These are phyloP conservation scores for Drosophila infuscata DNA, from an alignment of 2,888 invertebrate species.

Conservation along the genomic window DNA sequence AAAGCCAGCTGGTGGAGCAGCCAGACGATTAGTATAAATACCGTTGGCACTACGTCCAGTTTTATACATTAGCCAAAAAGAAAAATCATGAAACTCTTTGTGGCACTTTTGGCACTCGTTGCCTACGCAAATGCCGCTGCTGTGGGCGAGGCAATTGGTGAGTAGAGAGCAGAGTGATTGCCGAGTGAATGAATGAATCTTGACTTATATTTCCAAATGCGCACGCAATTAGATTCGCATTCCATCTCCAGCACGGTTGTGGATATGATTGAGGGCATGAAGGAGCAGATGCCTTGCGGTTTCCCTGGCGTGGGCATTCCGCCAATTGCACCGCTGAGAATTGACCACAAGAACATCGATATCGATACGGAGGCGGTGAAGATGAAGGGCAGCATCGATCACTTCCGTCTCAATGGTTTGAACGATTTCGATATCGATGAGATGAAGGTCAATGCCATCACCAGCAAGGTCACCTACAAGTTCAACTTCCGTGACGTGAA, in stretches of 20 bases:
- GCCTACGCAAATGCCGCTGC: conserved; percentile 69
- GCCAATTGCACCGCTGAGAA: conserved; percentile 78
- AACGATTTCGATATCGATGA: conserved; percentile 76
- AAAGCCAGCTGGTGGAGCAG: conserved; percentile 55
- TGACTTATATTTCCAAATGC: neutral
- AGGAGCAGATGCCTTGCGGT: conserved; percentile 82
- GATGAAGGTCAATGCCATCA: conserved; percentile 76
- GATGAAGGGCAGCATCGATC: conserved; percentile 68
- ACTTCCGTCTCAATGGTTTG: conserved; percentile 74
- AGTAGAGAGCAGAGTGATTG: conserved; percentile 41
- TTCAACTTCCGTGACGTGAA: conserved; percentile 75
- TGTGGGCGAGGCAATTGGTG: conserved; percentile 64
- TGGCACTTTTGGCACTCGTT: conserved; percentile 77
- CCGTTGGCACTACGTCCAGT: conserved; percentile 64
- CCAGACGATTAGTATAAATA: conserved; percentile 70
- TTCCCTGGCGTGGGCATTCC: conserved; percentile 76
- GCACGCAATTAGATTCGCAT: conserved; percentile 51
- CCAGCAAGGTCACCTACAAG: conserved; percentile 74
- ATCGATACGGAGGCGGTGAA: conserved; percentile 59
- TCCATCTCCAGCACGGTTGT: conserved; percentile 73
- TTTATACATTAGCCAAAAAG: conserved; percentile 45
- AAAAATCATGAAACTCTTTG: conserved; percentile 75
- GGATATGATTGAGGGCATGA: conserved; percentile 58
- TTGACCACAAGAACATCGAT: conserved; percentile 67
- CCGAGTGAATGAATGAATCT: neutral